A percentile compares a stretch with the other conserved stretches of the same genome.
Conservation (phyloP, 2,888 invertebrate genomes). For the Drosophila prostipennis region DNA sequence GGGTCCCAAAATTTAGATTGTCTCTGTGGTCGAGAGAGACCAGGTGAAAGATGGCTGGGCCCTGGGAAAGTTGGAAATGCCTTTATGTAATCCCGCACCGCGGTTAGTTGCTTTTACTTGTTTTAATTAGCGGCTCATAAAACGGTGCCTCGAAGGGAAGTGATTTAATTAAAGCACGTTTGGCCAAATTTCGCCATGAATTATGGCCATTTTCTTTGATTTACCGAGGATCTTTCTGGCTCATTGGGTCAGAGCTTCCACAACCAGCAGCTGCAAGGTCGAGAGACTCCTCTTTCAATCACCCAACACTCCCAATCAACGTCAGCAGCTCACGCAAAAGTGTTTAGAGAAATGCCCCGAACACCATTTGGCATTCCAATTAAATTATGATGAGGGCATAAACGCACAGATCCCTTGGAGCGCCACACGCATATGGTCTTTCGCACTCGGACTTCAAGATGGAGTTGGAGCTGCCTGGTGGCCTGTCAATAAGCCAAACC, state of each 20-base stretch:
- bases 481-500: slow-evolving; percentile 57
- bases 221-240: slow-evolving; percentile 11
- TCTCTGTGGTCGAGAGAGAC: slow-evolving; percentile 29
- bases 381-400: slow-evolving; percentile 34
- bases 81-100: slow-evolving; percentile 33
- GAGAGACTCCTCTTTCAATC: background rate
- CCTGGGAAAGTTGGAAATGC: slow-evolving; percentile 44
- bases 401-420: slow-evolving; percentile 41
- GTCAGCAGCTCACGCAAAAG: slow-evolving; percentile 48
- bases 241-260: slow-evolving; percentile 32
- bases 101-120: slow-evolving; percentile 35
- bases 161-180: slow-evolving; percentile 38
- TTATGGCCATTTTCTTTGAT: slow-evolving; percentile 29
- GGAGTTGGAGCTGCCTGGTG: slow-evolving; percentile 12
- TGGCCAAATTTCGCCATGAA: slow-evolving; percentile 24
- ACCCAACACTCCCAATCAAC: slow-evolving; percentile 22
- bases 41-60: slow-evolving; percentile 65
- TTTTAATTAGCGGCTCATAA: slow-evolving; percentile 36
- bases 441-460: no score
- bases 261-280: background rate
- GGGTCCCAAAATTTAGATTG: slow-evolving; percentile 13
- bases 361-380: slow-evolving; percentile 47
- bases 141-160: slow-evolving; percentile 34
- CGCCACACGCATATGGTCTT: slow-evolving; percentile 44
- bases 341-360: slow-evolving; percentile 40